Conservation (phyloP, 2,888 invertebrate species). For the Abrostola tripartita region DNA sequence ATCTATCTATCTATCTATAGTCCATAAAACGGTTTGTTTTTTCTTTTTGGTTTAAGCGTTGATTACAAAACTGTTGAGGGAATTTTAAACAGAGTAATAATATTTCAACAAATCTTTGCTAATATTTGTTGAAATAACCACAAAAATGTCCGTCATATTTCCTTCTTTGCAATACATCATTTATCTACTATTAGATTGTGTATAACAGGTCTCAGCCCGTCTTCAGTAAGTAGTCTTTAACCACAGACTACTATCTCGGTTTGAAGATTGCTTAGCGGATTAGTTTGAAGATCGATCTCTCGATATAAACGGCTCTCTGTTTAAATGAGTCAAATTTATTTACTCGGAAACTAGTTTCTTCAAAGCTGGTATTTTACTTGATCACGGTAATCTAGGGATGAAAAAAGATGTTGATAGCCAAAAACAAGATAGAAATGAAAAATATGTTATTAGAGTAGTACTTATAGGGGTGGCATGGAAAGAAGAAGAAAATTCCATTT, state of each 20-base stretch:
- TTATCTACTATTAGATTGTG: neutral
- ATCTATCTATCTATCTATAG: too few relatives aligned
- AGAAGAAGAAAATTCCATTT: too few relatives aligned
- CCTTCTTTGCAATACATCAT: too few relatives aligned
- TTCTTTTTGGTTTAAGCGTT: neutral
- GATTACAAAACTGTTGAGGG: too few relatives aligned
- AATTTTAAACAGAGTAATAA: too few relatives aligned
- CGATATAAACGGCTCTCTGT: slow-evolving; percentile 33
- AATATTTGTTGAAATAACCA: too few relatives aligned
- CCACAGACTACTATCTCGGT: slow-evolving; percentile 31
- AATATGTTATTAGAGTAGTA: neutral
- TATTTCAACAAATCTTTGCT: too few relatives aligned
- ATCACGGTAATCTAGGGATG: slow-evolving; percentile 17
- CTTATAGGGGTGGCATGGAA: too few relatives aligned
- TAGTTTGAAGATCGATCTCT: slow-evolving; percentile 24
- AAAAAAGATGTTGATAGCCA: neutral
- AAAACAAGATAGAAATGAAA: neutral
- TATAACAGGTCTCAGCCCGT: slow-evolving; percentile 8
- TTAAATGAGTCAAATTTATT: slow-evolving; percentile 43
- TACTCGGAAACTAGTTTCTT: slow-evolving; percentile 32
- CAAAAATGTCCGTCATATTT: too few relatives aligned
- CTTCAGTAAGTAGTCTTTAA: slow-evolving; percentile 21
- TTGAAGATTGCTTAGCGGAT: slow-evolving; percentile 33
- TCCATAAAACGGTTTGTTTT: slow-evolving; percentile 4
- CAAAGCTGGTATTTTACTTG: slow-evolving; percentile 28